These are phyloP conservation scores for Chloropsis hardwickii DNA, from an alignment of 2,113 vertebrate genomes.

Conservation along the genomic window DNA sequence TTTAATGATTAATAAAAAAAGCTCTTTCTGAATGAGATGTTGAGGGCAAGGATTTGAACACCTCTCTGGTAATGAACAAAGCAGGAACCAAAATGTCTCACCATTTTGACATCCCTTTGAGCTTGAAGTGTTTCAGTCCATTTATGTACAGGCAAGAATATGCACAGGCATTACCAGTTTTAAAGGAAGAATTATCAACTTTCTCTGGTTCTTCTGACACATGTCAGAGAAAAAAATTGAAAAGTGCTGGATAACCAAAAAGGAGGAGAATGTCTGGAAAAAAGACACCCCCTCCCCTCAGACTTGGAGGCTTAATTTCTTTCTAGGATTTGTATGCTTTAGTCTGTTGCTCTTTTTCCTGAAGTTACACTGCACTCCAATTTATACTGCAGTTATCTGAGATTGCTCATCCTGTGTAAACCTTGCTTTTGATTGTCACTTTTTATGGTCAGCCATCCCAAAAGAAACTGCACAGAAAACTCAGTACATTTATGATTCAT, in stretches of 20 bases:
- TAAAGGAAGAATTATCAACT: neutral
- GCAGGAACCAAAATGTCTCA: neutral
- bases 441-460: neutral
- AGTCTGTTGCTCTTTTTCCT: neutral
- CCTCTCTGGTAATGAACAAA: neutral
- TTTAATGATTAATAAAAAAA: constrained; percentile 21
- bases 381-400: neutral
- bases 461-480: neutral
- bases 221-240: neutral
- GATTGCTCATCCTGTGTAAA: neutral
- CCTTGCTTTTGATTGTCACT: neutral
- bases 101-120: neutral
- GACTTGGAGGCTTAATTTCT: neutral
- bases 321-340: neutral
- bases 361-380: neutral
- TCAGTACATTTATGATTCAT: neutral
- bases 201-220: neutral
- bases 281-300: neutral
- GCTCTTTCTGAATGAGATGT: neutral
- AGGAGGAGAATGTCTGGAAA: neutral
- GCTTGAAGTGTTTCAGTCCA: neutral
- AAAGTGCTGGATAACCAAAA: neutral
- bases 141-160: neutral
- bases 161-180: neutral
- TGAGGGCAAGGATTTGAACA: neutral